phyloP scores from a whole-genome alignment of 2,888 invertebrate genomes.

The Agonum fuliginosum region DNA sequence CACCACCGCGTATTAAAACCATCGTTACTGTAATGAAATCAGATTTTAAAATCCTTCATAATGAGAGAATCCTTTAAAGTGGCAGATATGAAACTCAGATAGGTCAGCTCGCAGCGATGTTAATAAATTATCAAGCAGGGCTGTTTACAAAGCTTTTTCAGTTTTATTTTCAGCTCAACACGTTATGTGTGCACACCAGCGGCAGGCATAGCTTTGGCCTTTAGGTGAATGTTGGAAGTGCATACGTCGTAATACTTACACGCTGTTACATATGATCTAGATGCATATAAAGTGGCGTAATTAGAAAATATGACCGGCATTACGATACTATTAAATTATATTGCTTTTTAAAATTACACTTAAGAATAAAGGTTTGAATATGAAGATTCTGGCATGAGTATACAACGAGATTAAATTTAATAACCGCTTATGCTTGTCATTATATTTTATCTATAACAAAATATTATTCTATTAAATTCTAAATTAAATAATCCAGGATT shows the following conservation, averaged over 20 bases:
- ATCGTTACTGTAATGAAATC: conserved; percentile 8
- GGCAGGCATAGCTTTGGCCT: neutral
- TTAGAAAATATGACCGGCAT: conserved; percentile 1
- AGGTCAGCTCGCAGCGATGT: conserved; percentile 23
- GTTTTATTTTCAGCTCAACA: conserved; percentile 20
- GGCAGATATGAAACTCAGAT: conserved; percentile 34
- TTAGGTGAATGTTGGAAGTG: neutral
- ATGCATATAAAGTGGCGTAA: conserved; percentile 38
- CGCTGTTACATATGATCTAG: conserved; percentile 35
- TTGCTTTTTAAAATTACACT: conserved; percentile 27
- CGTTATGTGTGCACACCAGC: neutral
- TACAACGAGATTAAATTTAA: too few species aligned
- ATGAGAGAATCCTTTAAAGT: conserved; percentile 7
- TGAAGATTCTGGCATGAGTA: too few species aligned
- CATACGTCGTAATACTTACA: conserved; percentile 36
- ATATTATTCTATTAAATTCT: too few species aligned
- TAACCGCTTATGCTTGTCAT: too few species aligned
- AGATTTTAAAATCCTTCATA: neutral
- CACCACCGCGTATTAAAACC: neutral
- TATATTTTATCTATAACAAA: too few species aligned
- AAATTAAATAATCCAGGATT: neutral
- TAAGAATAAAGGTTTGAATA: too few species aligned
- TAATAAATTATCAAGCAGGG: conserved; percentile 22
- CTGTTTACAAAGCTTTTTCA: conserved; percentile 36
- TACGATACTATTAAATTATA: conserved; percentile 22